Evolutionary conservation across 2,797 vertebrate genomes (phyloP).

Genomic region (Mallotus villosus): DNA sequence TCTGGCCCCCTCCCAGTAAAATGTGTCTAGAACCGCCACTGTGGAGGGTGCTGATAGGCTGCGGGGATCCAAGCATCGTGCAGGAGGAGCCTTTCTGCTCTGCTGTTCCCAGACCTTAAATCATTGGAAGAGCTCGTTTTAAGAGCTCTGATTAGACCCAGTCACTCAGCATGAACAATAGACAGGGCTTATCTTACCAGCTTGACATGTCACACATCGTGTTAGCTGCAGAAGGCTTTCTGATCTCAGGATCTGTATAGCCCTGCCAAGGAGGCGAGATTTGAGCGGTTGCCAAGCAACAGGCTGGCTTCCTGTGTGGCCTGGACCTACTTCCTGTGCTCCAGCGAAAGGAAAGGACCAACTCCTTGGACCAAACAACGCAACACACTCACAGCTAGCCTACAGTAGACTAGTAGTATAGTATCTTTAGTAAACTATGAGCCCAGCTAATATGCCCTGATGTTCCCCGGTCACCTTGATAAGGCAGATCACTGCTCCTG

Average conservation of each 20-base stretch:
- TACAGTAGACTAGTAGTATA: background rate
- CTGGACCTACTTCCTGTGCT: slow-evolving; percentile 60
- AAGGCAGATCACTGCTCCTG: no score
- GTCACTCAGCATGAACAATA: slow-evolving; percentile 45
- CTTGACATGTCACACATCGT: no score
- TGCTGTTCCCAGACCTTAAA: slow-evolving; percentile 31
- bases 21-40: no score
- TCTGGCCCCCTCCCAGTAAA: no score
- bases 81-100: background rate
- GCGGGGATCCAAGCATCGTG: no score
- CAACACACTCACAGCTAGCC: background rate
- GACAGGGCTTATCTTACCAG: slow-evolving; percentile 31
- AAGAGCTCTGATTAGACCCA: slow-evolving; percentile 23
- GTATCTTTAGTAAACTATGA: no score
- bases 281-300: slow-evolving; percentile 43
- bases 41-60: no score
- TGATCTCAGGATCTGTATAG: slow-evolving; percentile 29
- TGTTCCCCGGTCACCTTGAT: no score
- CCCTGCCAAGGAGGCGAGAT: slow-evolving; percentile 17
- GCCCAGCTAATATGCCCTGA: no score
- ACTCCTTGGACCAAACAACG: slow-evolving; percentile 37
- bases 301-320: slow-evolving; percentile 59
- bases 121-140: slow-evolving; percentile 37
- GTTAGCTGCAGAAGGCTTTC: no score
- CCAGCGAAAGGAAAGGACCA: slow-evolving; percentile 53